A percentile compares a stretch with the other conserved stretches of the same genome.
Conservation (phyloP, 2,888 invertebrate species). For the Silvanus unidentatus region DNA sequence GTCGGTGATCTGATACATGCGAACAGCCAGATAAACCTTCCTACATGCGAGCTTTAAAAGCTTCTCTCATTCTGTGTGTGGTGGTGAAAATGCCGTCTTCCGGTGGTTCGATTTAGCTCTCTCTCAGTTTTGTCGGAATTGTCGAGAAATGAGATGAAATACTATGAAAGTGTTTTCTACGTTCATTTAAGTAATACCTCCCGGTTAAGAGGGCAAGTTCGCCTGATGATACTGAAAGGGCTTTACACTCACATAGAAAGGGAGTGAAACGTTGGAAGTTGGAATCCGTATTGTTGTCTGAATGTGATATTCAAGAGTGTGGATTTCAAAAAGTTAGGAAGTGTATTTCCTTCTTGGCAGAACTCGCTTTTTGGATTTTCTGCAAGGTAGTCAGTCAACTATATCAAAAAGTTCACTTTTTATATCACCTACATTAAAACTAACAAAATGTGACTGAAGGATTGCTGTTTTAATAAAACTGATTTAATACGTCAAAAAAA, state of each 20-base stretch:
- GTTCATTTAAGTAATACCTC: constrained; percentile 20
- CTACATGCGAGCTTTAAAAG: constrained; percentile 23
- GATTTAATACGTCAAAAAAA: no score
- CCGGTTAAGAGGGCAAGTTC: constrained; percentile 7
- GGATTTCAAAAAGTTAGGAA: constrained; percentile 1
- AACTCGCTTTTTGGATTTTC: no score
- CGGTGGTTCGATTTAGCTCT: constrained; percentile 18
- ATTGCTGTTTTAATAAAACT: no score
- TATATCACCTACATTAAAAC: no score
- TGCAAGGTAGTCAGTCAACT: no score
- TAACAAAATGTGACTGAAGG: no score
- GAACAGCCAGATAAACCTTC: constrained; percentile 22
- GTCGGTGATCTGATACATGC: constrained; percentile 27
- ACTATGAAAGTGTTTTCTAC: constrained; percentile 15
- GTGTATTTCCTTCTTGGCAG: no score
- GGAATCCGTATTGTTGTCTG: constrained; percentile 7
- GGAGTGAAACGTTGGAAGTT: constrained; percentile 1
- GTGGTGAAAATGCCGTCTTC: constrained; percentile 21
- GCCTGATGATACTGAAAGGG: constrained; percentile 3
- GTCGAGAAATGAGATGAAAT: constrained; percentile 3
- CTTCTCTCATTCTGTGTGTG: background rate
- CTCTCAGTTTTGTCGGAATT: background rate
- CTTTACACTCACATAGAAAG: background rate
- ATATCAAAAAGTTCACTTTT: no score
- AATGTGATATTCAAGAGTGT: background rate